Evolutionary conservation across 1,140 invertebrate genomes (phyloP), one percentile per base, ranked within the genome.

Genomic region (Oryctes rhinoceros): DNA sequence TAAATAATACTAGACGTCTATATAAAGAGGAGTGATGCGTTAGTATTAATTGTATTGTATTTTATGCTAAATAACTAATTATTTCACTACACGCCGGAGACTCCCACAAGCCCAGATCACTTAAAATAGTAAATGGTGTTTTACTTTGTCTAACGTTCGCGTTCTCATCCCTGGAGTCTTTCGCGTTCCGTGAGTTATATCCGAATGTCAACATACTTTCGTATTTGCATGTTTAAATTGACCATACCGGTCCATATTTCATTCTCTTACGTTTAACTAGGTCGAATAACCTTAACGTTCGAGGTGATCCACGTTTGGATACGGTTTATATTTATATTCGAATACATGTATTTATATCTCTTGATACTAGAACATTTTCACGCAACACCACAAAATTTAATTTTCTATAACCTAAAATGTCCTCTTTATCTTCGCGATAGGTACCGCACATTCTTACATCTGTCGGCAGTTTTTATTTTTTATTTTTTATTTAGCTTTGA

Each of bases 41-140:
- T 76, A 76, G 48, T 76, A 76, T 84, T 83, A 84, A 84, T 84
- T 81, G 80, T 78, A 81, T 81, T 82, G 83, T 83, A 83, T 82
- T 84, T 84, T 83, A 84, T 83, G 83, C 83, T 82, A 83, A 84
- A 80, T 78, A 84, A 84, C 81, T 84, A 84, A 84, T 83, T 83
- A 82, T 83, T 80, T 79, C 79, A 79, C 47, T 77, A 79, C 81
- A 82, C 81, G 80, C 80, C 65, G 78, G 83, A 83, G 83, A 82
- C 80, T 49, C 65, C 65, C 65, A 71, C 15, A 18, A 80, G 80
- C 83, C 82, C 83, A 83, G 81, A 83, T 82, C 82, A 82, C 82
- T 84, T 84, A 83, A 82, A 84, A 80, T 82, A 82, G 79, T 82
- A 83, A 83, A 83, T 83, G 81, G 80, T 81, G 80, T 81, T 84